Conservation (phyloP, 1,140 invertebrate genomes). For the Caenorhabditis latens region DNA sequence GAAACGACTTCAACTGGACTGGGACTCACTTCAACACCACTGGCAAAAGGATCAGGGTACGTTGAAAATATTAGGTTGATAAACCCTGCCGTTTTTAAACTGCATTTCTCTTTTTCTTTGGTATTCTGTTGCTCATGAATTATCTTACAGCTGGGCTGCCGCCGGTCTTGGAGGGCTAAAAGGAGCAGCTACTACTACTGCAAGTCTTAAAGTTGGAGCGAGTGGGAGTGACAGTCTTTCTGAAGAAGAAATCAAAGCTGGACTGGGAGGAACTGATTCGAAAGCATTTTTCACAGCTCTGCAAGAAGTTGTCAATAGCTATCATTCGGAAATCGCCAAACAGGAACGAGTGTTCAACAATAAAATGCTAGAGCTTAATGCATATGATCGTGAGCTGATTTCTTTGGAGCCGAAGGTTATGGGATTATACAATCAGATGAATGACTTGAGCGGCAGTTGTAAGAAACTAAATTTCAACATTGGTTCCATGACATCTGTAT, state of each 20-base stretch:
- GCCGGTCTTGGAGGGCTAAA: not conserved
- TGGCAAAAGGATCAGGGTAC: conserved; percentile 29
- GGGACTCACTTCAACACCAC: conserved; percentile 1
- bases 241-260: conserved; percentile 34
- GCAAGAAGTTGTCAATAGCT: conserved; percentile 38
- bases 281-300: conserved; percentile 42
- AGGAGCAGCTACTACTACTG: not conserved
- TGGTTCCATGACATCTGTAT: conserved; percentile 21
- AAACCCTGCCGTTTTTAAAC: too few relatives aligned
- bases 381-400: conserved; percentile 14
- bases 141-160: not conserved
- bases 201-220: conserved; percentile 10
- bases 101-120: not conserved
- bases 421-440: conserved; percentile 22
- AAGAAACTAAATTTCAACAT: conserved; percentile 31
- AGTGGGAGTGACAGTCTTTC: conserved; percentile 34
- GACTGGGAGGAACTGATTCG: not conserved
- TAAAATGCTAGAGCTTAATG: conserved; percentile 14
- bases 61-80: too few relatives aligned
- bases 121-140: not conserved
- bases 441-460: conserved; percentile 22
- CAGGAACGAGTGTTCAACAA: conserved; percentile 34
- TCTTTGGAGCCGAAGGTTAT: conserved; percentile 23
- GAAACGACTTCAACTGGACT: not conserved
- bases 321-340: conserved; percentile 43